Conservation (phyloP, 2,888 invertebrate species). For the Xiphydria camelus region DNA sequence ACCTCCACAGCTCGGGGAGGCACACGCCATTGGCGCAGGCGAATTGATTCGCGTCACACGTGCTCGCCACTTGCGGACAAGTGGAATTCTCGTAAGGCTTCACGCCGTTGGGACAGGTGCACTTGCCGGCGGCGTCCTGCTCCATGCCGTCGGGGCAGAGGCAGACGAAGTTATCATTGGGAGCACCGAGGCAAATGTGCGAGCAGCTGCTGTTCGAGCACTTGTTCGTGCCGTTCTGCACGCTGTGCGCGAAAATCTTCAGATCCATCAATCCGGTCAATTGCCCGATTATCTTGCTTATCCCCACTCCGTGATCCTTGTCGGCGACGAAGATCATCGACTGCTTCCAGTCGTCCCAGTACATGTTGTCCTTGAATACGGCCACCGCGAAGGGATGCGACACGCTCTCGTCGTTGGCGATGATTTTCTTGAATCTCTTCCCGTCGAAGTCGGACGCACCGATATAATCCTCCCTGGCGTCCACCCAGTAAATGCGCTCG, state of each 20-base stretch:
- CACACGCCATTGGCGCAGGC: conserved; percentile 64
- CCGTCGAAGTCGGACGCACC: conserved; percentile 77
- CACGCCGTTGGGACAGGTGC: conserved; percentile 76
- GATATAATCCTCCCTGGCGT: conserved; percentile 81
- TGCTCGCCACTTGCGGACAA: conserved; percentile 67
- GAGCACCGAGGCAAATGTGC: conserved; percentile 78
- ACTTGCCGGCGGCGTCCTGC: conserved; percentile 62
- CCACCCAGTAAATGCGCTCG: conserved; percentile 85
- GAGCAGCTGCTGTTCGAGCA: conserved; percentile 70
- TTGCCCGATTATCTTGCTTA: conserved; percentile 65
- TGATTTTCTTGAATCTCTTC: conserved; percentile 66
- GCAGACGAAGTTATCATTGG: conserved; percentile 69
- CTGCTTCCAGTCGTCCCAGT: conserved; percentile 89
- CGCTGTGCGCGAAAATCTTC: conserved; percentile 76
- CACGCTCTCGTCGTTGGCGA: conserved; percentile 68
- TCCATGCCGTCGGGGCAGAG: conserved; percentile 80
- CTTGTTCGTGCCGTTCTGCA: conserved; percentile 74
- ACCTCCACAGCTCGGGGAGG: conserved; percentile 65
- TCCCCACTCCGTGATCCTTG: conserved; percentile 72
- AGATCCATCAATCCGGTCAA: conserved; percentile 80
- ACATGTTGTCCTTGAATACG: conserved; percentile 82
- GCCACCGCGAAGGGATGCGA: conserved; percentile 86
- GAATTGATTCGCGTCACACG: conserved; percentile 64
- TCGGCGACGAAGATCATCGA: conserved; percentile 79
- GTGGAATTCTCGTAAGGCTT: conserved; percentile 69